phyloP scores from a whole-genome alignment of 2,113 vertebrate species.

The Solea solea region DNA sequence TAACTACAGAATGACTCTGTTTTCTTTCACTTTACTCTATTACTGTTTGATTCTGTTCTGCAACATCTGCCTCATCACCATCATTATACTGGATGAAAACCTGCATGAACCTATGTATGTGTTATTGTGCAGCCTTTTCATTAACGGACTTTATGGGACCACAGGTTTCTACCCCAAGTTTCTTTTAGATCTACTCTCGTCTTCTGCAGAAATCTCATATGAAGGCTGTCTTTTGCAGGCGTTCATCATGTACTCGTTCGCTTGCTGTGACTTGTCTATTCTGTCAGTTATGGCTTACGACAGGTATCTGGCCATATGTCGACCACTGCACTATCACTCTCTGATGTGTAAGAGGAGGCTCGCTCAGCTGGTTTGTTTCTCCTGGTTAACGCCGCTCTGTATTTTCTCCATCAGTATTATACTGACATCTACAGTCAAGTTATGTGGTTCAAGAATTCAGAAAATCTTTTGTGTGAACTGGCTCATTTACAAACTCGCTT shows the following conservation, averaged over 20 bases:
- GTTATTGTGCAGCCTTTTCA: conserved; percentile 39
- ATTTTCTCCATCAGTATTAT: fast-evolving
- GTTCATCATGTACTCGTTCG: conserved; percentile 49
- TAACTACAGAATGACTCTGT: conserved; percentile 24
- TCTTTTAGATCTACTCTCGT: conserved; percentile 25
- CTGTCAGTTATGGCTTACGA: conserved; percentile 56
- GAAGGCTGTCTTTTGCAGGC: conserved; percentile 47
- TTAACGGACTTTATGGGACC: conserved; percentile 53
- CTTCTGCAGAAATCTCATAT: conserved; percentile 42
- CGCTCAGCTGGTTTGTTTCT: conserved; percentile 28
- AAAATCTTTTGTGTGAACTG: conserved; percentile 56
- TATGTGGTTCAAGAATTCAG: conserved; percentile 29
- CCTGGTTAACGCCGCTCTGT: conserved; percentile 33
- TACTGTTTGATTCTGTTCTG: conserved; percentile 44
- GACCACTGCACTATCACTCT: conserved; percentile 38
- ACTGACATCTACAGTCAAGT: conserved; percentile 3
- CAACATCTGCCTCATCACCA: conserved; percentile 30
- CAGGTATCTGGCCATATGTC: conserved; percentile 63
- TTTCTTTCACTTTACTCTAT: conserved; percentile 44
- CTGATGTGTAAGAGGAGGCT: conserved; percentile 46
- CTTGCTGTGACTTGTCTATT: conserved; percentile 47
- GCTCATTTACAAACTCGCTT: conserved; percentile 49
- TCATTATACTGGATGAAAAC: conserved; percentile 44
- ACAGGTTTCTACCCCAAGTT: conserved; percentile 60
- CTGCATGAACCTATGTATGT: conserved; percentile 64